Conservation (phyloP, 2,888 invertebrate genomes). For the Eutolmus rufibarbis region DNA sequence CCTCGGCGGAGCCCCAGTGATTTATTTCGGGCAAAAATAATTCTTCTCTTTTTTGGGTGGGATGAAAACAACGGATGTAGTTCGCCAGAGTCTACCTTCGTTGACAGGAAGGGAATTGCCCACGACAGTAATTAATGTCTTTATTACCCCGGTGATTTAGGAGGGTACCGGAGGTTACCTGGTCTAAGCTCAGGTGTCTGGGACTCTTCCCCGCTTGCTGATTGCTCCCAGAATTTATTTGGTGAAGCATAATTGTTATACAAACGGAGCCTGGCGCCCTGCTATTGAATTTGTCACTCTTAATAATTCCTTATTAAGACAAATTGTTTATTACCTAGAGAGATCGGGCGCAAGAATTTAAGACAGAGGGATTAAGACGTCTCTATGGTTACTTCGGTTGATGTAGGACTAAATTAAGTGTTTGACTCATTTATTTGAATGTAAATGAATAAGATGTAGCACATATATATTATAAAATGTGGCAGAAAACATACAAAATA, state of each 20-base stretch:
- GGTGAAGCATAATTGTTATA: neutral
- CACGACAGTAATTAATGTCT: constrained; percentile 32
- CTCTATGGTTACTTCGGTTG: neutral
- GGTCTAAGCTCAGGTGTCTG: neutral
- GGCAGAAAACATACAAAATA: too few relatives aligned
- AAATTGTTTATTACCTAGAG: neutral
- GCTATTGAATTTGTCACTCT: neutral
- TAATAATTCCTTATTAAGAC: neutral
- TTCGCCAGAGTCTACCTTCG: neutral
- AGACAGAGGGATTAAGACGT: neutral
- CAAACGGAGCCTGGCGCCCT: neutral
- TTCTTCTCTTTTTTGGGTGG: neutral
- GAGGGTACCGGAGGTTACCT: neutral
- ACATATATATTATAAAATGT: too few relatives aligned
- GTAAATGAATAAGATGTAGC: neutral
- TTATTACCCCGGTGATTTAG: constrained; percentile 36
- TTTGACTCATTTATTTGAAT: neutral
- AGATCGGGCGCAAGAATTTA: neutral
- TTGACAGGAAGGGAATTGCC: constrained; percentile 33
- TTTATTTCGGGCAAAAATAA: constrained; percentile 15
- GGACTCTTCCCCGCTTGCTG: neutral
- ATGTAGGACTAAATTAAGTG: neutral
- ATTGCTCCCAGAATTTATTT: neutral
- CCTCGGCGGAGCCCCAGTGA: neutral
- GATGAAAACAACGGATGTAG: constrained; percentile 10